Base-by-base conservation (phyloP, 2,888 invertebrate species). In the Platynereis dumerilii region DNA sequence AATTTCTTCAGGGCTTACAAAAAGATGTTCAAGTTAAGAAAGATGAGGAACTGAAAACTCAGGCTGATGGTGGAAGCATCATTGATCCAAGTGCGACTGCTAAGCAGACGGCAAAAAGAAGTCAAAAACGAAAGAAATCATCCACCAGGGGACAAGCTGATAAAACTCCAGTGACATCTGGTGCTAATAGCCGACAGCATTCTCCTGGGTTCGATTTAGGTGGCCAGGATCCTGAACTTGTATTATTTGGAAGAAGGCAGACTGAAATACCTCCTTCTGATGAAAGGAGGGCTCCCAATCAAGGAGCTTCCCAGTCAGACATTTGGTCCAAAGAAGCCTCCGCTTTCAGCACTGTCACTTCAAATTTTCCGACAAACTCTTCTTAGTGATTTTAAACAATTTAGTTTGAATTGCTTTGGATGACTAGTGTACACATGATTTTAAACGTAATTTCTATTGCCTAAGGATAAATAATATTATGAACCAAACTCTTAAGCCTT, bases 1-100 rank as follows among this genome's bases (percentile, higher is more conserved):
- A 66, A 54, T 76, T 77, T 68, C 68, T 79, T 44, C 76, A 76
- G 57, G 52, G 68, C 26, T 74, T 75, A 44, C 79, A 65, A 55
- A 44, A 59, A 27, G 55, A 54, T 24, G 44, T 65, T 1, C 28
- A 42, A 34, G 24, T 5, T 2, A 65, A 44, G 34, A 48, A 34
- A 15, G 28, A 52, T 45, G 22, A 53, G n/a, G 28, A 53, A 22
- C 7, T 10, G 1, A 28, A 45, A 34, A 5, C 5, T 34, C 48
- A n/a, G 7, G 48, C 10, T 5, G 48, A 48, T 48, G 22, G n/a
- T 5, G 48, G 10, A 48, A 34, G 34, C 34, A 34, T 34, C 12
- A 12, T 34, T 34, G 48, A 48, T 20, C 17, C 48, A 5, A 20
- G 10, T 22, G 22, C 20, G 7, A 5, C 20, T 12, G 3, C 7